Evolutionary conservation across 2,888 invertebrate genomes (phyloP), one percentile per base, ranked within the genome.

Genomic region (Leptarthrus brevirostris): DNA sequence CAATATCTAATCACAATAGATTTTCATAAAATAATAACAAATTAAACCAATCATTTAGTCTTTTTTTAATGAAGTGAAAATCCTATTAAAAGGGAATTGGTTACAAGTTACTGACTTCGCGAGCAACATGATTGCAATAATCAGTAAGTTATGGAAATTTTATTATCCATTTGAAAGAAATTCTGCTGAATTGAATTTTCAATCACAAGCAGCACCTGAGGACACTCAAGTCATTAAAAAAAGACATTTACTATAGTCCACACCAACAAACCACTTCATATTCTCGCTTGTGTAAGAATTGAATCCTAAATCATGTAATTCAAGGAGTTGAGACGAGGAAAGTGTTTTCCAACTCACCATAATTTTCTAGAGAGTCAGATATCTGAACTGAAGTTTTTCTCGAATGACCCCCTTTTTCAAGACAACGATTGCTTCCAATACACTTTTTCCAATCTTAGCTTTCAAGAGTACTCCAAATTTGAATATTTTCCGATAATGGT

Each of bases 401-500:
- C 14, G 10, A 34, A 58, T 58, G 30, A 58, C 30, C 56, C 30
- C 56, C 16, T 58, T 54, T n/a, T 58, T 49, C 20, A 8, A 12
- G 18, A 34, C 30, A 18, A 58, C 14, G 34, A 49, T 20, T 40
- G 40, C 40, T 49, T 49, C 24, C n/a, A 54, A 54, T 54, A 22
- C 2, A 26, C 26, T n/a, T 54, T 54, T 20, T 6, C 18, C 54
- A 54, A 24, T 24, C n/a, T 24, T 12, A 54, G n/a, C 40, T 12
- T 12, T 24, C 22, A n/a, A 26, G 22, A 40, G 40, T 16, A 64
- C 64, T 64, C 20, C 40, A 64, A 64, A 64, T 30, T 40, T 64
- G 40, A 40, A 64, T 64, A 64, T 44, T 64, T 64, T 44, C 40
- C 40, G 40, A 61, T 61, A 61, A 61, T 54, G 58, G 36, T 36